Evolutionary conservation across 1,140 invertebrate genomes (phyloP).

Genomic region (Octopus sinensis): DNA sequence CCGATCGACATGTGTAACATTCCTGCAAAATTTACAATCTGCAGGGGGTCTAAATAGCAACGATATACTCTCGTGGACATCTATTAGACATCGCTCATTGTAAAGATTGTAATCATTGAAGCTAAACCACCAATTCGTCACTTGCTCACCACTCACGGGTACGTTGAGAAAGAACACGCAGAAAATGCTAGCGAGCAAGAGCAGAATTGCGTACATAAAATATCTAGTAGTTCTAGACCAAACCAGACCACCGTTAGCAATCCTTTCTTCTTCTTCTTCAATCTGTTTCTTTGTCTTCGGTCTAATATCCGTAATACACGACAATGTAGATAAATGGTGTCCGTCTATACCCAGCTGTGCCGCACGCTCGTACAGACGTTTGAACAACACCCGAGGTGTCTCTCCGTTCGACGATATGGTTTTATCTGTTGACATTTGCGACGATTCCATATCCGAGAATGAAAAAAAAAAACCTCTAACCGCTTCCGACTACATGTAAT

Average conservation of each 20-base stretch:
- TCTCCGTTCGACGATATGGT: not conserved
- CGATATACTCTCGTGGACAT: constrained; percentile 62
- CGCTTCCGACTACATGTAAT: too few relatives aligned
- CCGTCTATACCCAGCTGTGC: constrained; percentile 33
- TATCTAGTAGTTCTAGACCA: constrained; percentile 8
- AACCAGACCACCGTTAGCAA: not conserved
- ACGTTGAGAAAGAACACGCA: constrained; percentile 36
- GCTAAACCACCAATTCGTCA: constrained; percentile 31
- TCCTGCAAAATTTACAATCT: constrained; percentile 73
- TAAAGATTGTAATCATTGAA: constrained; percentile 29
- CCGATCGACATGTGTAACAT: constrained; percentile 64
- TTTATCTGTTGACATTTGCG: too few relatives aligned
- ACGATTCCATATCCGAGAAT: too few relatives aligned
- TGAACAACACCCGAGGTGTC: constrained; percentile 32
- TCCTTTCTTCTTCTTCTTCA: constrained; percentile 21
- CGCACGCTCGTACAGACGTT: constrained; percentile 37
- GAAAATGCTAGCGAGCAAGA: constrained; percentile 22
- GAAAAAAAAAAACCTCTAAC: too few relatives aligned
- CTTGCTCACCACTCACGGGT: constrained; percentile 34
- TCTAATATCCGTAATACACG: constrained; percentile 22
- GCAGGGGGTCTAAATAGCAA: constrained; percentile 74
- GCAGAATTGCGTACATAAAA: constrained; percentile 16
- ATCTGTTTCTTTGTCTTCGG: constrained; percentile 14
- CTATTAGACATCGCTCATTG: constrained; percentile 53
- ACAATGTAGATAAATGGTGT: constrained; percentile 34